Percentiles rank a stretch among this genome's conserved stretches.
Evolutionary conservation across 1,140 invertebrate genomes (phyloP).

Genomic region (Pseudomyrmex flavicornis): DNA sequence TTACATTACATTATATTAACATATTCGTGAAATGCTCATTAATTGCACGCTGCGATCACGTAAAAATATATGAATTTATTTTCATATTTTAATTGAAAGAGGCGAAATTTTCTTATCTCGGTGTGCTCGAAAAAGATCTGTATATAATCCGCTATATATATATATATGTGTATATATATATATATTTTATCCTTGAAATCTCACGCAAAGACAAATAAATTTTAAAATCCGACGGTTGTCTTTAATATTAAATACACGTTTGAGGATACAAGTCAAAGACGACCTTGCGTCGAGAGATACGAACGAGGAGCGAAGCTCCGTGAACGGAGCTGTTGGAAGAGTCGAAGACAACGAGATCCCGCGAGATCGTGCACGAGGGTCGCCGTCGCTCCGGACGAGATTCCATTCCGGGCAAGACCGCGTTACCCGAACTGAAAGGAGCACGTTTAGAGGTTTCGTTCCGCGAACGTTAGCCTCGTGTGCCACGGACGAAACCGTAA

Average conservation of each 20-base stretch:
- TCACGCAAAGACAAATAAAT: conserved; percentile 2
- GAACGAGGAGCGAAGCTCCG: neutral
- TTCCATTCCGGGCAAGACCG: conserved; percentile 71
- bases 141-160: neutral
- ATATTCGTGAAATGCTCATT: neutral
- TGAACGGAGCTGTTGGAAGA: neutral
- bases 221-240: neutral
- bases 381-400: conserved; percentile 55
- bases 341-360: conserved; percentile 59
- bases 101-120: neutral
- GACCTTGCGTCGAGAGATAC: conserved; percentile 1
- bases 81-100: neutral
- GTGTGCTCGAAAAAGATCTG: neutral
- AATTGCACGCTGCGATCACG: too few relatives aligned
- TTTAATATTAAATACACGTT: conserved; percentile 2
- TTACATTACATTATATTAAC: neutral
- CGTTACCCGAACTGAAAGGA: conserved; percentile 62
- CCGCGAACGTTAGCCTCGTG: conserved; percentile 59
- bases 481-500: conserved; percentile 59
- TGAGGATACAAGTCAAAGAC: neutral
- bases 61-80: too few relatives aligned
- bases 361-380: conserved; percentile 54
- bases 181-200: neutral
- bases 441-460: neutral
- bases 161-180: neutral